Evolutionary conservation across 2,113 vertebrate species (phyloP).

Genomic region (Riparia riparia): DNA sequence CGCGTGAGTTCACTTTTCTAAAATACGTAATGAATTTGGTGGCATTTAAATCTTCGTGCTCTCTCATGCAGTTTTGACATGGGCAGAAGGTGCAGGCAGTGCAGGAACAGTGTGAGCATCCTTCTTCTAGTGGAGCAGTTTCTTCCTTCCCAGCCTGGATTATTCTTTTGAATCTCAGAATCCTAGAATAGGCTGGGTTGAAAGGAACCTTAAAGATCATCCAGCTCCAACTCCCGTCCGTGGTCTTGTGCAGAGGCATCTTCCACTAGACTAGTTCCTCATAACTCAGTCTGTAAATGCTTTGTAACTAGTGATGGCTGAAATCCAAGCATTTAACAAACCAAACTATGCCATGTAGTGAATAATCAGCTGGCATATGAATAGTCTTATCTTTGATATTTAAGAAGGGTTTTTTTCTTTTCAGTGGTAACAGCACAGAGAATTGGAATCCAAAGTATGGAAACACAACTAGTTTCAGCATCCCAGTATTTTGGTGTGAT

Average conservation of each 20-base stretch:
- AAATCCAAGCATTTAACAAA: background rate
- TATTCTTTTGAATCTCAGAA: background rate
- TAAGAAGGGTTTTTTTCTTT: background rate
- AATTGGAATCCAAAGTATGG: background rate
- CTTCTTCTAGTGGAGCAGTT: background rate
- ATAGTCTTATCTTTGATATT: background rate
- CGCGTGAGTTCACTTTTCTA: background rate
- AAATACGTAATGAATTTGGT: fast-evolving
- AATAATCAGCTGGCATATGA: background rate
- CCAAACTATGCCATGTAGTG: background rate
- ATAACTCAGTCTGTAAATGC: background rate
- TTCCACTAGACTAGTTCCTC: background rate
- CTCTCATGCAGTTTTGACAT: background rate
- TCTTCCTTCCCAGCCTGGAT: background rate
- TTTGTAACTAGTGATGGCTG: background rate
- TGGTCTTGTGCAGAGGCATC: background rate
- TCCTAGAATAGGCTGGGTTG: background rate
- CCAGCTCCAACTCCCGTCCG: background rate
- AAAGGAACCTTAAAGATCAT: background rate
- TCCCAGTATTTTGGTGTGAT: background rate
- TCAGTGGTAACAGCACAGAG: background rate
- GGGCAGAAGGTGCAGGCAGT: background rate
- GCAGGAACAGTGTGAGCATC: background rate
- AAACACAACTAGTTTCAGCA: background rate
- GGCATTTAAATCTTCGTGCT: background rate